A percentile compares a stretch with the other conserved stretches of the same genome.
Evolutionary conservation across 2,113 vertebrate species (phyloP).

Genomic region (Orycteropus afer): DNA sequence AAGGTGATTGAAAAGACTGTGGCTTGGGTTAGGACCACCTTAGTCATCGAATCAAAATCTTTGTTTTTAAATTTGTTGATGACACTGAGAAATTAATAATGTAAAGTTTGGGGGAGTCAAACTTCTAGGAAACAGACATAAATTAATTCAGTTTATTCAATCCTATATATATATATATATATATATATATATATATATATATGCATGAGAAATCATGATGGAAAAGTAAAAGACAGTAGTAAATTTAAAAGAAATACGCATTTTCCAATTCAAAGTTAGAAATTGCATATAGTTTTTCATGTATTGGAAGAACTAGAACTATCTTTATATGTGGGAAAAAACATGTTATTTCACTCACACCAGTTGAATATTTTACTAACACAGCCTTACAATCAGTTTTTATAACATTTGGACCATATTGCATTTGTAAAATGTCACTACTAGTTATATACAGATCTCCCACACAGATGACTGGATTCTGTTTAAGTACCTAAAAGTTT

Average conservation of each 20-base stretch:
- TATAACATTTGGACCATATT: slow-evolving; percentile 71
- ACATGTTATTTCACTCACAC: slow-evolving; percentile 63
- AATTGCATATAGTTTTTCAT: slow-evolving; percentile 22
- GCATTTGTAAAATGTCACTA: slow-evolving; percentile 76
- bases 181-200: background rate
- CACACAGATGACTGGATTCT: slow-evolving; percentile 58
- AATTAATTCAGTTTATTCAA: background rate
- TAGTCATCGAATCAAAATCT: background rate
- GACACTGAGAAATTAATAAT: background rate
- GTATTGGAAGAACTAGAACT: slow-evolving; percentile 41
- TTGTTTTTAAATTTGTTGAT: background rate
- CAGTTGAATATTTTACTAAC: slow-evolving; percentile 71
- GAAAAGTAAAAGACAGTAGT: background rate
- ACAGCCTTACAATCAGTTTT: slow-evolving; percentile 62
- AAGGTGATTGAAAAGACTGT: background rate
- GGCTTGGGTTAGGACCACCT: background rate
- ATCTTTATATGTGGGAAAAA: slow-evolving; percentile 33
- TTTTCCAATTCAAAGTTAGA: slow-evolving; percentile 48
- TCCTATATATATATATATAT: background rate
- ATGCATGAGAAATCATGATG: background rate
- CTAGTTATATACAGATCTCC: slow-evolving; percentile 52
- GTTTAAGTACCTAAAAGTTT: slow-evolving; percentile 43
- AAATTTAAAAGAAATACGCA: background rate
- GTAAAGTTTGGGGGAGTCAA: background rate
- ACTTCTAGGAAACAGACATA: background rate